Evolutionary conservation across 2,113 vertebrate genomes (phyloP).

Genomic region (Rutilus rutilus): DNA sequence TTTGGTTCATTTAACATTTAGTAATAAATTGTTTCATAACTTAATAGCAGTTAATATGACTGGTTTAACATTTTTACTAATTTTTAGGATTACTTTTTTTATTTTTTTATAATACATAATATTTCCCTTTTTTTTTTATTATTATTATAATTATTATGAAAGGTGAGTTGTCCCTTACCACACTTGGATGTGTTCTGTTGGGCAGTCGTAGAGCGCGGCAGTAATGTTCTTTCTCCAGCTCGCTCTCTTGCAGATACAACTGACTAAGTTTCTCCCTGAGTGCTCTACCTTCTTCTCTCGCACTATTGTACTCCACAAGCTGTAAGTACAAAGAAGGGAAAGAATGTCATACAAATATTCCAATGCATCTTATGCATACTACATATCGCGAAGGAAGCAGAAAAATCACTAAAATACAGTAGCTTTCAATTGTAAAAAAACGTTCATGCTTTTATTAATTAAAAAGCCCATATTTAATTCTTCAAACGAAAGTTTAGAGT

Average conservation of each 20-base stretch:
- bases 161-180: constrained; percentile 71
- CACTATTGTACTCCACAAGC: constrained; percentile 63
- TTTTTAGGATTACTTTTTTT: not conserved
- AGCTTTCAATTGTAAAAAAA: not conserved
- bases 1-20: constrained; percentile 6
- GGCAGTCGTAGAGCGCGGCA: constrained; percentile 81
- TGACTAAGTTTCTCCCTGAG: constrained; percentile 74
- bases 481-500: not conserved
- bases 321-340: not conserved
- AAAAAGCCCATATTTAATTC: not conserved
- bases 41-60: not conserved
- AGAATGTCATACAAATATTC: not conserved
- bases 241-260: constrained; percentile 69
- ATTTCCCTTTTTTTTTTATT: not conserved
- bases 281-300: constrained; percentile 76
- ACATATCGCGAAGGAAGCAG: not conserved
- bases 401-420: not conserved
- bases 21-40: not conserved
- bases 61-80: not conserved
- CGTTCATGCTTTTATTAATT: not conserved
- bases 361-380: not conserved
- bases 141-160: not conserved
- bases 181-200: constrained; percentile 86
- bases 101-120: not conserved
- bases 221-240: constrained; percentile 83